Evolutionary conservation across 2,888 invertebrate genomes (phyloP), one percentile per base, ranked within the genome.

Genomic region (Euphydryas editha): DNA sequence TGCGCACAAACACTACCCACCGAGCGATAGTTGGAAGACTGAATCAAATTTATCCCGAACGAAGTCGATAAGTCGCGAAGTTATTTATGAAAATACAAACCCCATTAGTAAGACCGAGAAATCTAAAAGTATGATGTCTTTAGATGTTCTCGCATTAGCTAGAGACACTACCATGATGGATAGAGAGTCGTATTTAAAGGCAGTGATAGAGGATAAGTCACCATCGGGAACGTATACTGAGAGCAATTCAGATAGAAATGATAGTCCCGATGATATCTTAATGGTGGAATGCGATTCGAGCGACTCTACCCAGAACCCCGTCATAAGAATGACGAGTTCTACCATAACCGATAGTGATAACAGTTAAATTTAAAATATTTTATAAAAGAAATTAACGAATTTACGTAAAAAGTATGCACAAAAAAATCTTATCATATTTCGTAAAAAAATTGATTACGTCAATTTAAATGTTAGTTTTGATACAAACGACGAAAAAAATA

Each of bases 221-320:
- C 92, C 92, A 0, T 87, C 89, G 0, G 92, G 87, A 0, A 92
- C 92, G 0, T 92, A 92, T 58, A 92, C 92, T 0, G 92, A 91
- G 67, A 92, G 92, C 64, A 91, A 89, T 71, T 92, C 92, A 0
- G 92, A 92, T 21, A 83, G 91, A 44, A 92, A 92, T 42, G 92
- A 92, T 0, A 92, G 84, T 65, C 92, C 92, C 0, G 92, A 92
- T 70, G 92, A 92, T 67, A 91, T 92, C 24, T 61, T 92, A 57
- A 87, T 92, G 90, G 92, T 92, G 39, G 92, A 92, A 72, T 92
- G 92, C 47, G 92, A 92, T 56, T 90, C 92, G 2, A 92, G 91
- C 67, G 92, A 92, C 65, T 90, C 91, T 2, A 87, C 85, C 0
- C 91, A 91, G 72, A 91, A 90, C 67, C 92, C 92, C 0, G 86